Conservation (phyloP, 2,113 vertebrate species). For the Girardinichthys multiradiatus region DNA sequence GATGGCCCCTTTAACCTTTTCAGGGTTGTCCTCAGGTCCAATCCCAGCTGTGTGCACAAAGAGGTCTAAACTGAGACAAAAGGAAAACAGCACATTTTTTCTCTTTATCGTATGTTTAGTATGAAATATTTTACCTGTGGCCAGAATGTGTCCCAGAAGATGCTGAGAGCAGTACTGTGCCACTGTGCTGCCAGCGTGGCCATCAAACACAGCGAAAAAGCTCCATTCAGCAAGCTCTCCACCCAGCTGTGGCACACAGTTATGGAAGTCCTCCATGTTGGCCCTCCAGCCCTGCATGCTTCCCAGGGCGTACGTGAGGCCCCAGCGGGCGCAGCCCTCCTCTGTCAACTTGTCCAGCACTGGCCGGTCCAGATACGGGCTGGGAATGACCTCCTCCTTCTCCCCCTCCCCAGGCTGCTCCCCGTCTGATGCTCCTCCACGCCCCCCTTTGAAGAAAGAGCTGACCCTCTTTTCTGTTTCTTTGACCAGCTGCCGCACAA, state of each 20-base stretch:
- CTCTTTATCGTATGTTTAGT: neutral
- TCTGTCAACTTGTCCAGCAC: conserved; percentile 80
- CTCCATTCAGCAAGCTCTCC: conserved; percentile 79
- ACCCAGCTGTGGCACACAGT: conserved; percentile 76
- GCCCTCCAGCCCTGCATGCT: conserved; percentile 84
- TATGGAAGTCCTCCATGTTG: conserved; percentile 84
- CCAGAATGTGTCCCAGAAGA: conserved; percentile 80
- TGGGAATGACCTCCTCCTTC: conserved; percentile 69
- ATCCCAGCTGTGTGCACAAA: conserved; percentile 68
- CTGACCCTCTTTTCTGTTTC: conserved; percentile 82
- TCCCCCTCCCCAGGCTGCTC: conserved; percentile 65
- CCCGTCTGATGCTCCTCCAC: conserved; percentile 70
- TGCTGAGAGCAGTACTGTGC: conserved; percentile 82
- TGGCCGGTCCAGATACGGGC: conserved; percentile 75
- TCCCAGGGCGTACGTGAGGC: conserved; percentile 79
- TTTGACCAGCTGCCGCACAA: conserved; percentile 81
- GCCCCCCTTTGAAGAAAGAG: conserved; percentile 80
- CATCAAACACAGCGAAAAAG: conserved; percentile 84
- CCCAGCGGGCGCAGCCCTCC: conserved; percentile 77
- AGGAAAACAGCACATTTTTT: neutral
- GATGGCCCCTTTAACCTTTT: conserved; percentile 74
- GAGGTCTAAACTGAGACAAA: neutral
- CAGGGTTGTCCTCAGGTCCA: conserved; percentile 72
- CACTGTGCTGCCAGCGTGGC: conserved; percentile 79
- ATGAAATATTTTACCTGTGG: conserved; percentile 70